A percentile compares a stretch with the other conserved stretches of the same genome.
These are phyloP conservation scores for Molorchus minor DNA, from an alignment of 2,888 invertebrate genomes.

Conservation along the genomic window DNA sequence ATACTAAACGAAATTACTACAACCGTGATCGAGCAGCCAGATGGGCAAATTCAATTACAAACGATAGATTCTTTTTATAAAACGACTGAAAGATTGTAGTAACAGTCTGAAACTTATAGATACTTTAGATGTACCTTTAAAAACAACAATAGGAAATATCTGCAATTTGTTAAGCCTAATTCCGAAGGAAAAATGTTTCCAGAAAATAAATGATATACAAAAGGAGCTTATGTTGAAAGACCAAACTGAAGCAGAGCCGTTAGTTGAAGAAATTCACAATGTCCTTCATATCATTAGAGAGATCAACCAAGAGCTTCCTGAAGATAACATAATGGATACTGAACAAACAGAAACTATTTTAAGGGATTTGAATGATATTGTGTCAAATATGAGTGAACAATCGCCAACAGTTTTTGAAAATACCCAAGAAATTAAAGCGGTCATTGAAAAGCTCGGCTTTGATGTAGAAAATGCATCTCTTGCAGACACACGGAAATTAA, in stretches of 20 bases:
- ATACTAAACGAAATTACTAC: not conserved
- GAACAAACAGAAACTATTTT: slow-evolving; percentile 36
- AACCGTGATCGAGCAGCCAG: not conserved
- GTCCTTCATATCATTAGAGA: not conserved
- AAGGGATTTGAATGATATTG: not conserved
- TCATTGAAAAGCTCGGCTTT: slow-evolving; percentile 39
- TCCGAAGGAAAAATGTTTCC: slow-evolving; percentile 1
- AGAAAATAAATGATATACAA: slow-evolving; percentile 7
- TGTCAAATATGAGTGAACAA: not conserved
- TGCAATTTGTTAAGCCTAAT: not conserved
- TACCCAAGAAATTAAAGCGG: slow-evolving; percentile 25
- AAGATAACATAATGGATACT: not conserved
- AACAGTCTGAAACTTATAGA: not conserved
- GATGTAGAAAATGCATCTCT: slow-evolving; percentile 29
- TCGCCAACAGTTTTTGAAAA: not conserved
- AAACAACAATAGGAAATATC: not conserved
- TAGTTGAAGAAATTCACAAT: not conserved
- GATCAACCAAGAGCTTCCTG: not conserved
- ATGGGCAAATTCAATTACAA: not conserved
- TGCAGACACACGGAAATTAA: slow-evolving; percentile 18
- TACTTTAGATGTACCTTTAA: not conserved
- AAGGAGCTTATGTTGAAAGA: not conserved
- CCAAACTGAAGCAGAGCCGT: not conserved
- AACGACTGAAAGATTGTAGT: not conserved
- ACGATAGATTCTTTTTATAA: not conserved